A percentile compares a stretch with the other conserved stretches of the same genome.
phyloP scores from a whole-genome alignment of 2,888 invertebrate species.

The Aphrophora alni region DNA sequence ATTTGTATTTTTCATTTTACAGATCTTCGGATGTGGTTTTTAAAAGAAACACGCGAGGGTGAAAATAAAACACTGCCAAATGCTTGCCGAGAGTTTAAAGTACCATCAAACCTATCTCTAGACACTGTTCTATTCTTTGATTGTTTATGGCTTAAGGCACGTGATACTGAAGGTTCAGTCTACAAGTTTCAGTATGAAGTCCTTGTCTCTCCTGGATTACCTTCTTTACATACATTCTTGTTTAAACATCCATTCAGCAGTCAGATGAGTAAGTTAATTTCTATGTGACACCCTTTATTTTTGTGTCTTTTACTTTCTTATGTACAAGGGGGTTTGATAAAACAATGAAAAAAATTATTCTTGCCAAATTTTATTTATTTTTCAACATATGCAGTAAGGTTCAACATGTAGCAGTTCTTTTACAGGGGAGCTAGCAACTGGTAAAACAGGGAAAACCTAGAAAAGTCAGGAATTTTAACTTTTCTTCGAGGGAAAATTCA shows the following conservation, averaged over 20 bases:
- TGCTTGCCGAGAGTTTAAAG: neutral
- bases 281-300: too few species aligned
- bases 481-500: too few species aligned
- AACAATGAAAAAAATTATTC: too few species aligned
- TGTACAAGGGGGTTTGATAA: too few species aligned
- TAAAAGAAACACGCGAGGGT: neutral
- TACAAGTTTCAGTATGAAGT: slow-evolving; percentile 47
- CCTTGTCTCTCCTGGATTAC: slow-evolving; percentile 38
- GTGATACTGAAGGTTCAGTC: slow-evolving; percentile 26
- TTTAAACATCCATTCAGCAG: neutral
- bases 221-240: neutral
- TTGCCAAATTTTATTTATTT: too few species aligned
- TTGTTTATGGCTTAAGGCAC: neutral
- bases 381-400: too few species aligned
- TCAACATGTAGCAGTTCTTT: too few species aligned
- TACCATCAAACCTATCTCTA: neutral
- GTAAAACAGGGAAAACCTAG: too few species aligned
- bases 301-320: too few species aligned
- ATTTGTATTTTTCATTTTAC: neutral
- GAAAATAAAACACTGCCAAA: neutral
- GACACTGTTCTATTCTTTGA: neutral
- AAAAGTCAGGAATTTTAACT: too few species aligned
- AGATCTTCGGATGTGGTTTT: neutral
- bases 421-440: too few species aligned
- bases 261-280: neutral